Base-by-base conservation (phyloP, 1,140 invertebrate genomes). In the Teleopsis dalmanni region DNA sequence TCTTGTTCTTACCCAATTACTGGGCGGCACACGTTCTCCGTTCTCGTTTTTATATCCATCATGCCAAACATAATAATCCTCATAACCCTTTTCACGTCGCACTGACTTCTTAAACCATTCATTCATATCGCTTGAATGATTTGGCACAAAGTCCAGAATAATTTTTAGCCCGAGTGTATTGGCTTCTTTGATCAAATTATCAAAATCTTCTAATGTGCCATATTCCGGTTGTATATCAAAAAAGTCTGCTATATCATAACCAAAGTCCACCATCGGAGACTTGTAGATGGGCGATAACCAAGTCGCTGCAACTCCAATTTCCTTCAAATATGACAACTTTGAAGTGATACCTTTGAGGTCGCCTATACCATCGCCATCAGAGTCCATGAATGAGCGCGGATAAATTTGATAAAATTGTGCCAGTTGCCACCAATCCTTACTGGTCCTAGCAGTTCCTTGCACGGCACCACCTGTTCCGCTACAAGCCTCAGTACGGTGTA, bases 71-170 rank as follows among this genome's bases (percentile, higher is more conserved):
- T 82, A 83, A 60, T 78, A 84, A 57, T 83, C 74, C 38, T 70
- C 73, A 57, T 82, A 82, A 16, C 73, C 74, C 38, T 77, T 73
- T 27, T 79, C 71, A 34, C 69, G 73, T 40, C 67, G 65, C 16
- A 74, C 55, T 31, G 81, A 82, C 53, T 77, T 71, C 47, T 73
- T 48, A 59, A 85, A 86, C 83, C 83, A 86, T 36, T 74, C 69
- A 62, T 82, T 81, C 53, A 81, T 72, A 56, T 81, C 78, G 54
- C 80, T 82, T 11, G 78, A 76, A 62, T 91, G 85, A 70, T 91
- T 91, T 3, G 87, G 87, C 14, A 90, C 81, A 55, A 90, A 81
- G 60, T 91, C 88, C 65, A 91, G 61, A 33, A 91, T 73, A 8
- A 91, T 60, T 65, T 84, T 85, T 27, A 90, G 72, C 21, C 46